Conservation (phyloP, 2,888 invertebrate species). For the Synergus itoensis region DNA sequence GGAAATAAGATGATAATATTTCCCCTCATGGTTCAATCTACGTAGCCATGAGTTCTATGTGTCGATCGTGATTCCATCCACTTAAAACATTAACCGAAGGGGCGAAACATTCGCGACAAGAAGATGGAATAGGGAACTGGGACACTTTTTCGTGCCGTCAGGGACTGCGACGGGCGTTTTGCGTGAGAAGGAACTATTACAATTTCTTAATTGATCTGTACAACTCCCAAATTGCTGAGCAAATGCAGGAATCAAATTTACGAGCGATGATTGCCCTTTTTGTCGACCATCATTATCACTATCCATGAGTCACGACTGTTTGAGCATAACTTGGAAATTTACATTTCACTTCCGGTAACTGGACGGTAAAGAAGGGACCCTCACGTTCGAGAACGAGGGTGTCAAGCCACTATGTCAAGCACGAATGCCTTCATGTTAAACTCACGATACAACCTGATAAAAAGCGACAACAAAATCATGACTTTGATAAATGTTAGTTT, state of each 20-base stretch:
- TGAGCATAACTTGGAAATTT: conserved; percentile 33
- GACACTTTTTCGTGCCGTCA: conserved; percentile 5
- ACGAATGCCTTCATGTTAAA: conserved; percentile 38
- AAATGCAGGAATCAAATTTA: conserved; percentile 25
- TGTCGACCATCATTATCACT: conserved; percentile 19
- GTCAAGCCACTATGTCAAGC: conserved; percentile 29
- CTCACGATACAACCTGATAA: conserved; percentile 35
- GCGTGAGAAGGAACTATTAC: conserved; percentile 33
- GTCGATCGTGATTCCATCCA: background rate
- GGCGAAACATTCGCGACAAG: background rate
- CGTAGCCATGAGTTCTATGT: background rate
- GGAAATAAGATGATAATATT: background rate
- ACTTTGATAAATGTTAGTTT: conserved; percentile 24
- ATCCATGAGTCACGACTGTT: conserved; percentile 32
- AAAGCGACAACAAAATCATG: conserved; percentile 16
- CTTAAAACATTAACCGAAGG: background rate
- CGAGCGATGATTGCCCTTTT: conserved; percentile 36
- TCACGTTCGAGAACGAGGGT: conserved; percentile 27
- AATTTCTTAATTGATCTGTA: conserved; percentile 30
- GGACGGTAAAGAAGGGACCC: conserved; percentile 12
- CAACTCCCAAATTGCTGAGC: conserved; percentile 15
- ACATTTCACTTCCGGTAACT: conserved; percentile 37
- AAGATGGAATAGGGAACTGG: background rate
- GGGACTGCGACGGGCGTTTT: conserved; percentile 9
- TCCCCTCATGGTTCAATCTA: background rate